Percentiles rank a stretch among this genome's conserved stretches.
These are phyloP conservation scores for Macaca nemestrina DNA, from an alignment of 2,113 vertebrate species.

Conservation along the genomic window DNA sequence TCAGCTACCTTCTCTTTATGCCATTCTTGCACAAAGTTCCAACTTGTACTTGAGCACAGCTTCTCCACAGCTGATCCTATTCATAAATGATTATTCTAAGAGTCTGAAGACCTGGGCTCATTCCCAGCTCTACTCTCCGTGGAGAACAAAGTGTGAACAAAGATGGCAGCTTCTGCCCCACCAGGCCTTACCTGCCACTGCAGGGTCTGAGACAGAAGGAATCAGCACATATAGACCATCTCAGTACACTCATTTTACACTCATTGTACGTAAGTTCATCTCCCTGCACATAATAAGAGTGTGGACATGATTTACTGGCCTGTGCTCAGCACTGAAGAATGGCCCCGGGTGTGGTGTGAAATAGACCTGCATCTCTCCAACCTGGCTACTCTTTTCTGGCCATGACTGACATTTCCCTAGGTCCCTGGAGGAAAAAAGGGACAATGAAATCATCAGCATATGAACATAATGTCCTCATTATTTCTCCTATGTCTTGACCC, in stretches of 20 bases:
- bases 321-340: background rate
- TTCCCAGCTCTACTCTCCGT: too few relatives aligned
- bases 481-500: background rate
- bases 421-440: background rate
- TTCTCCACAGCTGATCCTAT: background rate
- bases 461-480: background rate
- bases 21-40: background rate
- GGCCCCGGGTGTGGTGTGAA: background rate
- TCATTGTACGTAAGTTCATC: too few relatives aligned
- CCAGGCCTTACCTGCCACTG: background rate
- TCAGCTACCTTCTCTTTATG: background rate
- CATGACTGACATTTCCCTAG: background rate
- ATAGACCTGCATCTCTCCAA: background rate
- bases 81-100: background rate
- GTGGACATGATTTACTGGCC: background rate
- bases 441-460: background rate
- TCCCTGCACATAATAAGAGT: background rate
- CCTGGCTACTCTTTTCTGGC: background rate
- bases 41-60: background rate
- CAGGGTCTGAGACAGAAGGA: background rate
- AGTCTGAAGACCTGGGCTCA: background rate
- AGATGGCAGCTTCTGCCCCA: background rate
- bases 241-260: background rate
- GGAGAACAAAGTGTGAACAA: rapidly evolving
- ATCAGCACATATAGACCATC: too few relatives aligned